phyloP scores from a whole-genome alignment of 1,140 invertebrate species.

The Macrosteles quadrilineatus region DNA sequence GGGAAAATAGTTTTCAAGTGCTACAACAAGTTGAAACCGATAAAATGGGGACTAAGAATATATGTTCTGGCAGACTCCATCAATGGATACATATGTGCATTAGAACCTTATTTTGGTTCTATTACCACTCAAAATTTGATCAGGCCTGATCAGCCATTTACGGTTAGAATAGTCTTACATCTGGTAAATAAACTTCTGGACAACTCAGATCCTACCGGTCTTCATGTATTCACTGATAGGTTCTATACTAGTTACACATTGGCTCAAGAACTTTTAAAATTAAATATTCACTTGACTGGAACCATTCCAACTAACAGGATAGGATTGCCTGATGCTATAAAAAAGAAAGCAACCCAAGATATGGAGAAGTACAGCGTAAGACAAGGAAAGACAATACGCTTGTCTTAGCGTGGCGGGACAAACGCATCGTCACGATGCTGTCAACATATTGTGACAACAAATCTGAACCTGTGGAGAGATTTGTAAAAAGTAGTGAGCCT shows the following conservation, averaged over 20 bases:
- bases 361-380: background rate
- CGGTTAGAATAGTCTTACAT: background rate
- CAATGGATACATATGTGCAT: slow-evolving; percentile 27
- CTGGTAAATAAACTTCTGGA: background rate
- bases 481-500: background rate
- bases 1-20: slow-evolving; percentile 24
- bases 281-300: background rate
- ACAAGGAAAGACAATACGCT: background rate
- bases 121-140: background rate
- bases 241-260: background rate
- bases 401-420: no score
- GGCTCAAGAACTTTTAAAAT: background rate
- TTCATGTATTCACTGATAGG: background rate
- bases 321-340: background rate
- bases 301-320: background rate
- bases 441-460: background rate
- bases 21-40: slow-evolving; percentile 26
- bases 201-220: background rate
- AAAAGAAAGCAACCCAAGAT: background rate
- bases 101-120: slow-evolving; percentile 21
- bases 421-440: background rate
- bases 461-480: background rate
- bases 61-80: slow-evolving; percentile 10
- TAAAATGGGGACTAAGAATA: slow-evolving; percentile 31
- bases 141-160: background rate